These are phyloP conservation scores for Hirtodrosophila confusa DNA, from an alignment of 2,888 invertebrate genomes.

Conservation along the genomic window DNA sequence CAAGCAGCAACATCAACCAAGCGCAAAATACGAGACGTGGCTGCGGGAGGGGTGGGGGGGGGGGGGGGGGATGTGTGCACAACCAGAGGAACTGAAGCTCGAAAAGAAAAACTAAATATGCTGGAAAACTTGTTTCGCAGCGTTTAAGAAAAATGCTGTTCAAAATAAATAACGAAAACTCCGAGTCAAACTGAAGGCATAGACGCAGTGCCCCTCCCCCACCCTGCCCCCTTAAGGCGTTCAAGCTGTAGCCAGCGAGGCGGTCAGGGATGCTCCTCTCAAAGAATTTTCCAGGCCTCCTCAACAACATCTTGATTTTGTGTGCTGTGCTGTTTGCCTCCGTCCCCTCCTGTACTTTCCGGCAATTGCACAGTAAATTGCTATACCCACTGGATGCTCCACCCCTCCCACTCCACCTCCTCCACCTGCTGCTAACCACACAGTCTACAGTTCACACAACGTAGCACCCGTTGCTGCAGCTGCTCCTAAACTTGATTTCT, in stretches of 20 bases:
- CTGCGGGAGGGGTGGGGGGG: too few species aligned
- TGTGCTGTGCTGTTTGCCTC: neutral
- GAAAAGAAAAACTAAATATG: constrained; percentile 22
- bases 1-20: too few species aligned
- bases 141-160: constrained; percentile 59
- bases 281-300: constrained; percentile 59
- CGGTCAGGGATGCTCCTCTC: constrained; percentile 27
- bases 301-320: constrained; percentile 65
- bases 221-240: neutral
- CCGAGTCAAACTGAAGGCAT: constrained; percentile 39
- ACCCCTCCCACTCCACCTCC: neutral
- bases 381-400: constrained; percentile 30
- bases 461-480: constrained; percentile 27
- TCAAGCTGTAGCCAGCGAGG: constrained; percentile 9
- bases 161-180: constrained; percentile 66
- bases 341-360: neutral
- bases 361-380: constrained; percentile 51
- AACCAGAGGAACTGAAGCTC: constrained; percentile 14
- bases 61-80: neutral
- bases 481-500: constrained; percentile 63
- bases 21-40: too few species aligned
- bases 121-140: constrained; percentile 64
- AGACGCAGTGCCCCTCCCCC: neutral
- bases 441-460: neutral
- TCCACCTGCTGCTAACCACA: neutral